phyloP scores from a whole-genome alignment of 2,797 vertebrate genomes.

The Tangara arthus region DNA sequence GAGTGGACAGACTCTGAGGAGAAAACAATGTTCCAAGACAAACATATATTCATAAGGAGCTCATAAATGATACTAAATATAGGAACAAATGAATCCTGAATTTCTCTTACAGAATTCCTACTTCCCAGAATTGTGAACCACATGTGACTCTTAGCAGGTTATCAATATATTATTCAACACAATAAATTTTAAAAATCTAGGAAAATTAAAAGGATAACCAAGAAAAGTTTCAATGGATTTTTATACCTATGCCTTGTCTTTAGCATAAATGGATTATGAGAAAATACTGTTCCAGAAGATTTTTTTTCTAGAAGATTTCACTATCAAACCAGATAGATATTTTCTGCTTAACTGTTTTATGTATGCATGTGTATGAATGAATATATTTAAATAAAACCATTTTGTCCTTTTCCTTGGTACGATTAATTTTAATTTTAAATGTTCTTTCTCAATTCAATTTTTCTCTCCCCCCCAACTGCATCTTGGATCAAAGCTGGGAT shows the following conservation, averaged over 20 bases:
- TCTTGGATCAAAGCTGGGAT: not conserved
- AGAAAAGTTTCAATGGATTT: not conserved
- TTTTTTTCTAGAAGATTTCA: not conserved
- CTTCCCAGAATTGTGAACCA: not conserved
- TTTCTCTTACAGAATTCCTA: not conserved
- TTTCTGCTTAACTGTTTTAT: not conserved
- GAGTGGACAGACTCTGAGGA: not conserved
- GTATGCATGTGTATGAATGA: not conserved
- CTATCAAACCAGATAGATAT: not conserved
- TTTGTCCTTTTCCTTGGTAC: not conserved
- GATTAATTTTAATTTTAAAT: not conserved
- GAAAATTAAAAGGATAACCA: not conserved
- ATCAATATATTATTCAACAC: not conserved
- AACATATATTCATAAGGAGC: not conserved
- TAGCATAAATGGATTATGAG: not conserved
- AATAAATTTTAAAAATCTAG: not conserved
- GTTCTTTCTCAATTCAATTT: not conserved
- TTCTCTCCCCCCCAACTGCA: not conserved
- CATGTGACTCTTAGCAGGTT: not conserved
- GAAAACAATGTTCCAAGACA: not conserved
- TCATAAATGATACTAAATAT: not conserved
- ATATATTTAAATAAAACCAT: not conserved
- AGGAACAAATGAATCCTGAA: not conserved
- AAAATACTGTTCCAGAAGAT: conserved; percentile 9
- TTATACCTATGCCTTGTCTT: not conserved